These are phyloP conservation scores for Portunus trituberculatus DNA, from an alignment of 1,140 invertebrate species.

Conservation along the genomic window DNA sequence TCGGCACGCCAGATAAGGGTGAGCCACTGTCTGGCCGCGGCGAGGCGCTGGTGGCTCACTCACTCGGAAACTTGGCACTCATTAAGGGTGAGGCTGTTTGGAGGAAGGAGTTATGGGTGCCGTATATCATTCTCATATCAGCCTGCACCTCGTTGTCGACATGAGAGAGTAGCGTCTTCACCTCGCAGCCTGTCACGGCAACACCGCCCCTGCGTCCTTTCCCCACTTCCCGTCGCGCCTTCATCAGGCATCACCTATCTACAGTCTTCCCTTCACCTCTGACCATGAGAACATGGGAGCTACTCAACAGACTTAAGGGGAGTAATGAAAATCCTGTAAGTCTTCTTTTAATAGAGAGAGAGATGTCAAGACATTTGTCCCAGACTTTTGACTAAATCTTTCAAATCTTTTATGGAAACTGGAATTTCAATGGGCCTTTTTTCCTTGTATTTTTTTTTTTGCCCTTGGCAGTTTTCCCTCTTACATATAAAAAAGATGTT, in stretches of 20 bases:
- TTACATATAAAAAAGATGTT: not conserved
- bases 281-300: no score
- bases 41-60: not conserved
- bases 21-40: not conserved
- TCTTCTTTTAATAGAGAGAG: no score
- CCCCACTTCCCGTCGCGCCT: not conserved
- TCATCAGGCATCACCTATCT: not conserved
- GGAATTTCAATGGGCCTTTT: no score
- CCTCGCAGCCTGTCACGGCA: not conserved
- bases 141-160: not conserved
- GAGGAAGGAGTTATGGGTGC: not conserved
- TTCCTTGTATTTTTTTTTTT: not conserved
- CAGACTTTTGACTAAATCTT: no score
- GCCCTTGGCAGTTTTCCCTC: no score
- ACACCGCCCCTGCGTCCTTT: not conserved
- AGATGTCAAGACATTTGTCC: no score
- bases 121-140: slow-evolving; percentile 11
- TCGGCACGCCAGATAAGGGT: not conserved
- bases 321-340: no score
- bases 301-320: no score
- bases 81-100: not conserved
- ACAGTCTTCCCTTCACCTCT: not conserved
- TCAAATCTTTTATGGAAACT: no score
- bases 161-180: not conserved
- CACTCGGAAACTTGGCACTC: not conserved